These are phyloP conservation scores for Phenganax stokvisi DNA, from an alignment of 92 coral and sea anemone species.

Conservation along the genomic window DNA sequence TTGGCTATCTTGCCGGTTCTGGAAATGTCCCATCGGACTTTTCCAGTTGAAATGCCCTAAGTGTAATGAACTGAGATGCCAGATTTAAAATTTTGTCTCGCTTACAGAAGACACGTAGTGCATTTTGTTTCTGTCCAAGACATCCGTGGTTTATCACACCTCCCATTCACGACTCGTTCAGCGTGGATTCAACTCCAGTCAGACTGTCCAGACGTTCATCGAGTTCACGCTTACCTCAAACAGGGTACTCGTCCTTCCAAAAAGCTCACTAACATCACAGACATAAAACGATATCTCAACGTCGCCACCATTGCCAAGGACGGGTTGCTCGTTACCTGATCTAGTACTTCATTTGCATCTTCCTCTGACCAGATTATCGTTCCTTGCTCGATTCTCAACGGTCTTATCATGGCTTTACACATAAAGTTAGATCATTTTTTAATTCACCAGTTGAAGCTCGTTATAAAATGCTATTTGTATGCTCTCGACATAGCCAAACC, in stretches of 20 bases:
- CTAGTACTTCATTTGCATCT: slow-evolving; percentile 8
- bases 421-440: slow-evolving; percentile 47
- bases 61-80: slow-evolving; percentile 35
- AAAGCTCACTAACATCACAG: too few species aligned
- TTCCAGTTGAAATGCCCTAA: slow-evolving; percentile 46
- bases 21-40: slow-evolving; percentile 47
- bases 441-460: slow-evolving; percentile 44
- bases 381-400: too few species aligned
- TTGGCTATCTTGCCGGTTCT: slow-evolving; percentile 32
- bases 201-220: slow-evolving; percentile 40
- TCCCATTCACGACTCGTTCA: too few species aligned
- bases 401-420: neutral
- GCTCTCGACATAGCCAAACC: neutral
- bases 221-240: too few species aligned
- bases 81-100: slow-evolving; percentile 35
- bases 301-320: slow-evolving; percentile 27
- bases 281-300: slow-evolving; percentile 29
- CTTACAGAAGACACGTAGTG: slow-evolving; percentile 44
- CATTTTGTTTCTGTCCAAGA: slow-evolving; percentile 16
- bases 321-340: slow-evolving; percentile 23
- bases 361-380: neutral
- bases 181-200: too few species aligned
- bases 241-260: too few species aligned
- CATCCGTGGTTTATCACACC: slow-evolving; percentile 26
- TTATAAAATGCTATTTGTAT: neutral